phyloP scores from a whole-genome alignment of 2,888 invertebrate genomes.

The Dasysyrphus tricinctus region DNA sequence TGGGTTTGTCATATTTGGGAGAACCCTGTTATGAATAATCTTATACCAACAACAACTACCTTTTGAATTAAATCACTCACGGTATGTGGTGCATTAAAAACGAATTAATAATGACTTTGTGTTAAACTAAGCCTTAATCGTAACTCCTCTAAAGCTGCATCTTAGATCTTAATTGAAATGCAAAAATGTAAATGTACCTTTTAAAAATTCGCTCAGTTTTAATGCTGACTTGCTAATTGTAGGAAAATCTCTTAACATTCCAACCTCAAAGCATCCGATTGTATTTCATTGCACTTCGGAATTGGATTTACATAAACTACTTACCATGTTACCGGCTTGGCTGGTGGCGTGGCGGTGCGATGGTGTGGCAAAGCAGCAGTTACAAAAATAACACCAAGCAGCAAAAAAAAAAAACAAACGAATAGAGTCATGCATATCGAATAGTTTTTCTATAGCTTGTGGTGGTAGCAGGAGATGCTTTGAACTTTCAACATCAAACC shows the following conservation, averaged over 20 bases:
- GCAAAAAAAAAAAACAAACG: not conserved
- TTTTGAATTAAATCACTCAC: too few relatives aligned
- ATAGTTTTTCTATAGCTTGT: constrained; percentile 11
- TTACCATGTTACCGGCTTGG: constrained; percentile 23
- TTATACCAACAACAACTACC: too few relatives aligned
- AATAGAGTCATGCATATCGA: constrained; percentile 5
- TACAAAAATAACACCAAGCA: constrained; percentile 21
- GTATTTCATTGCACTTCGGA: constrained; percentile 52
- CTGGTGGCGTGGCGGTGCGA: not conserved
- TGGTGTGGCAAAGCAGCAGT: constrained; percentile 29
- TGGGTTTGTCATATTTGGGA: too few relatives aligned
- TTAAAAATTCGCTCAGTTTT: constrained; percentile 7
- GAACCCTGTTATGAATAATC: too few relatives aligned
- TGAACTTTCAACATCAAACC: constrained; percentile 28
- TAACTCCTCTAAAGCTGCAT: not conserved
- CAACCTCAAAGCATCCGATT: constrained; percentile 63
- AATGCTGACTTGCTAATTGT: constrained; percentile 36
- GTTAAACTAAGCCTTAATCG: not conserved
- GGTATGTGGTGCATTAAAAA: too few relatives aligned
- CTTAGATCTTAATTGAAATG: not conserved
- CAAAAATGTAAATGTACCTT: not conserved
- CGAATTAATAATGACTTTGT: too few relatives aligned
- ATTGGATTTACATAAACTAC: constrained; percentile 43
- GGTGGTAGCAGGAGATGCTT: constrained; percentile 10
- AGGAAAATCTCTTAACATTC: constrained; percentile 55